These are phyloP conservation scores for Philypnodon macrostomus DNA, from an alignment of 2,797 vertebrate species.

Conservation along the genomic window DNA sequence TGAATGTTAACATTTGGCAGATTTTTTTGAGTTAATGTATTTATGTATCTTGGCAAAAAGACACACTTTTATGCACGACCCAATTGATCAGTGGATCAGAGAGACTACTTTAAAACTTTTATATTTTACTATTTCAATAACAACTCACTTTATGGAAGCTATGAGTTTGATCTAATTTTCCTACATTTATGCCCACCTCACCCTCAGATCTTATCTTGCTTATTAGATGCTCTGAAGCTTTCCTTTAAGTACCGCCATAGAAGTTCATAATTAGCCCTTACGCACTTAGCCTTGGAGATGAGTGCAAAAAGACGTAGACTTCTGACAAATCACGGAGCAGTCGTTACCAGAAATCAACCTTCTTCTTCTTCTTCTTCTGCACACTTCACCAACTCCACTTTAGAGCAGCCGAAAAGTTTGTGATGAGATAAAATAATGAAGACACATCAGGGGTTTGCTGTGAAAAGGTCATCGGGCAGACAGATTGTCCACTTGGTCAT, in stretches of 20 bases:
- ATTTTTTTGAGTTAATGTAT: too few relatives aligned
- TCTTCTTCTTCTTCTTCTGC: not conserved
- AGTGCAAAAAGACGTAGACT: constrained; percentile 1
- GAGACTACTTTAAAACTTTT: not conserved
- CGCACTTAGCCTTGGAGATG: constrained; percentile 4
- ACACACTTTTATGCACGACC: too few relatives aligned
- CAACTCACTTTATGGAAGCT: not conserved
- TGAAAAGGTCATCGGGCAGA: not conserved
- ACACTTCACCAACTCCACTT: constrained; percentile 4
- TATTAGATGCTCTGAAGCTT: not conserved
- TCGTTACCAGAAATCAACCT: not conserved
- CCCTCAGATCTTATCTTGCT: not conserved
- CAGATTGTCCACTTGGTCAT: not conserved
- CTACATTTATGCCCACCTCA: not conserved
- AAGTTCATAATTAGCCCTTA: not conserved
- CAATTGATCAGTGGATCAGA: not conserved
- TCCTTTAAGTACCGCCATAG: not conserved
- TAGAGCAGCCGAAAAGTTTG: not conserved
- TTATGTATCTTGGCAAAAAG: too few relatives aligned
- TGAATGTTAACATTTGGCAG: too few relatives aligned
- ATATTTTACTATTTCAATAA: not conserved
- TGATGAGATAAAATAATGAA: constrained; percentile 9
- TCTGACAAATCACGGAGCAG: constrained; percentile 10
- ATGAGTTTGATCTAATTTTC: not conserved
- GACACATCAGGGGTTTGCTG: not conserved